A percentile compares a stretch with the other conserved stretches of the same genome.
These are phyloP conservation scores for Ctenodactylus gundi DNA, from an alignment of 2,113 vertebrate genomes.

Conservation along the genomic window DNA sequence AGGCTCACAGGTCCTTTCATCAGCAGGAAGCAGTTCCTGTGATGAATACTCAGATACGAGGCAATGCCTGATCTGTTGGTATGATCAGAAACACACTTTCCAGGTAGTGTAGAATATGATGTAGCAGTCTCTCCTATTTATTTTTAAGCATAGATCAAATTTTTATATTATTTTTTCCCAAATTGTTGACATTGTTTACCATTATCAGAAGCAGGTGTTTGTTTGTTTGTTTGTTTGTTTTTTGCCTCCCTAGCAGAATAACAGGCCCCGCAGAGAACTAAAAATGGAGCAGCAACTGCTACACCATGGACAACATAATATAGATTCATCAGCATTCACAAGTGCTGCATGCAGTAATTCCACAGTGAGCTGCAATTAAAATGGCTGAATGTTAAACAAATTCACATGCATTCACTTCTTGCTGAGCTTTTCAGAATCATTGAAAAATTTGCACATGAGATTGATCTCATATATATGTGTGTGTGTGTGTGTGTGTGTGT, in stretches of 20 bases:
- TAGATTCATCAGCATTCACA: background rate
- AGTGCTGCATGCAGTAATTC: background rate
- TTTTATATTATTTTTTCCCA: background rate
- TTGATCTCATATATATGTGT: background rate
- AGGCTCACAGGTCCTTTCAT: constrained; percentile 48
- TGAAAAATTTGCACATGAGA: background rate
- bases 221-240: too few relatives aligned
- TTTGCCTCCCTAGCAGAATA: background rate
- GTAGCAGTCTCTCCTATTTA: background rate
- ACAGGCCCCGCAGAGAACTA: background rate
- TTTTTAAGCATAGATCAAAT: background rate
- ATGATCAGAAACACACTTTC: constrained; percentile 39
- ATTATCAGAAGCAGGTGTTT: background rate
- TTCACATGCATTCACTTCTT: background rate
- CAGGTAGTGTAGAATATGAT: background rate
- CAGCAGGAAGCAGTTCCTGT: background rate
- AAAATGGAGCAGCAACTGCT: background rate
- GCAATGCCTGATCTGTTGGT: background rate
- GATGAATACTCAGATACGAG: background rate
- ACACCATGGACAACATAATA: background rate
- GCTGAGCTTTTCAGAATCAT: background rate
- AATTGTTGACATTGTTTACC: background rate
- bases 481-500: too few relatives aligned
- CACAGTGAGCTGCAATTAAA: background rate
- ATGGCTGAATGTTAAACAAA: background rate